phyloP scores from a whole-genome alignment of 2,888 invertebrate species.

The Colletes collaris region DNA sequence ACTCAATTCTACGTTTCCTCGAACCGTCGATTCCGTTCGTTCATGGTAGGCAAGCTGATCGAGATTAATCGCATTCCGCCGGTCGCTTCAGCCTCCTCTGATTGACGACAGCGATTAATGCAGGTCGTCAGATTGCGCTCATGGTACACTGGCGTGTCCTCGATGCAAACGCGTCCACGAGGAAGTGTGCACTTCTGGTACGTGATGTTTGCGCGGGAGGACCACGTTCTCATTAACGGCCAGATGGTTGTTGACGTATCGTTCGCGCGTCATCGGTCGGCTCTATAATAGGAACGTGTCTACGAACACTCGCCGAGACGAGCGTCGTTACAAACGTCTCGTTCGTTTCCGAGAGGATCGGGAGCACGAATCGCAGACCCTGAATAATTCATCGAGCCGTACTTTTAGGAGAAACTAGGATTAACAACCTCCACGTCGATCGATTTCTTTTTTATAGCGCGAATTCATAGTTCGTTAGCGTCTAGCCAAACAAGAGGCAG shows the following conservation, averaged over 20 bases:
- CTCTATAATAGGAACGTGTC: not conserved
- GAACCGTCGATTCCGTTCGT: constrained; percentile 58
- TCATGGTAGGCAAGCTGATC: constrained; percentile 62
- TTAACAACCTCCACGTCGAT: constrained; percentile 25
- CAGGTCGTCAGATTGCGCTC: constrained; percentile 64
- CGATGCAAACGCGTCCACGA: constrained; percentile 37
- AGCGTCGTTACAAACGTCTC: not conserved
- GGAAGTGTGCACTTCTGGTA: constrained; percentile 14
- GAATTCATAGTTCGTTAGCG: constrained; percentile 70
- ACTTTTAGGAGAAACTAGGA: constrained; percentile 54
- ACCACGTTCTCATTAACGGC: constrained; percentile 47
- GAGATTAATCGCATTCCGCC: constrained; percentile 70
- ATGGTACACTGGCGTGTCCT: constrained; percentile 57
- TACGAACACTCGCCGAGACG: not conserved
- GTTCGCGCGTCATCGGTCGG: constrained; percentile 43
- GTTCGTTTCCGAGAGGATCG: constrained; percentile 33
- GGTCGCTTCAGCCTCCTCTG: constrained; percentile 58
- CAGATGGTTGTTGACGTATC: constrained; percentile 55
- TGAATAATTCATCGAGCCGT: constrained; percentile 70
- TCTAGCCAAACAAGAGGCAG: constrained; percentile 61
- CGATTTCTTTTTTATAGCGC: constrained; percentile 45
- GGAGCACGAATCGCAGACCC: constrained; percentile 45
- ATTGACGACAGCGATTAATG: constrained; percentile 72
- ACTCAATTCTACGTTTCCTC: constrained; percentile 52
- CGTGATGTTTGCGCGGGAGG: constrained; percentile 32